Percentiles rank a stretch among this genome's conserved stretches.
Evolutionary conservation across 2,888 invertebrate genomes (phyloP).

Genomic region (Leistus spinibarbis): DNA sequence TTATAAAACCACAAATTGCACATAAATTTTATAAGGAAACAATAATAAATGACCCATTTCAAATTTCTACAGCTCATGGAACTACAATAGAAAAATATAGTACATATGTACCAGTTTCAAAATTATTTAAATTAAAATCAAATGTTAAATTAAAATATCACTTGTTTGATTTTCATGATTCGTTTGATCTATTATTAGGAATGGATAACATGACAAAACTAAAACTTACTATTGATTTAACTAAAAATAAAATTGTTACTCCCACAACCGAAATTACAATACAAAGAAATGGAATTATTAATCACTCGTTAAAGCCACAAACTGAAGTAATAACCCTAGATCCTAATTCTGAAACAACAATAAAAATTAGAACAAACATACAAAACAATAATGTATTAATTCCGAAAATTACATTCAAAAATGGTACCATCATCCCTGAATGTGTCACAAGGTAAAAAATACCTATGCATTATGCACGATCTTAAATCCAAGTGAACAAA

Average conservation of each 20-base stretch:
- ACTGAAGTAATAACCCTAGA: too few relatives aligned
- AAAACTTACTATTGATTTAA: constrained; percentile 36
- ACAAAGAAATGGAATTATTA: neutral
- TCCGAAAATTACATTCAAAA: too few relatives aligned
- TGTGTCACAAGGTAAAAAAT: too few relatives aligned
- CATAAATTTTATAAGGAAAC: neutral
- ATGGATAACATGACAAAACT: constrained; percentile 39
- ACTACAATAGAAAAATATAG: constrained; percentile 17
- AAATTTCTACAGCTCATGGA: constrained; percentile 7
- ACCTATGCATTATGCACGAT: too few relatives aligned
- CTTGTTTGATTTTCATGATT: constrained; percentile 40
- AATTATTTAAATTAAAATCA: constrained; percentile 1
- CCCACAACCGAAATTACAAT: neutral
- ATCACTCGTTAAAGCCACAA: too few relatives aligned
- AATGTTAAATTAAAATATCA: constrained; percentile 15
- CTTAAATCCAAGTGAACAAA: too few relatives aligned
- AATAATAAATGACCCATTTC: constrained; percentile 5
- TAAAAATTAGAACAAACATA: too few relatives aligned
- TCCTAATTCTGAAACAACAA: too few relatives aligned
- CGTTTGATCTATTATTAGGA: constrained; percentile 41
- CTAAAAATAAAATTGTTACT: constrained; percentile 27
- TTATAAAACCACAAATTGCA: constrained; percentile 38
- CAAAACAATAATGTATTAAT: too few relatives aligned
- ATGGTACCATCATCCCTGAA: too few relatives aligned
- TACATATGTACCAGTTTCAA: neutral